Conservation (phyloP, 2,113 vertebrate genomes). For the Pelecanus crispus region DNA sequence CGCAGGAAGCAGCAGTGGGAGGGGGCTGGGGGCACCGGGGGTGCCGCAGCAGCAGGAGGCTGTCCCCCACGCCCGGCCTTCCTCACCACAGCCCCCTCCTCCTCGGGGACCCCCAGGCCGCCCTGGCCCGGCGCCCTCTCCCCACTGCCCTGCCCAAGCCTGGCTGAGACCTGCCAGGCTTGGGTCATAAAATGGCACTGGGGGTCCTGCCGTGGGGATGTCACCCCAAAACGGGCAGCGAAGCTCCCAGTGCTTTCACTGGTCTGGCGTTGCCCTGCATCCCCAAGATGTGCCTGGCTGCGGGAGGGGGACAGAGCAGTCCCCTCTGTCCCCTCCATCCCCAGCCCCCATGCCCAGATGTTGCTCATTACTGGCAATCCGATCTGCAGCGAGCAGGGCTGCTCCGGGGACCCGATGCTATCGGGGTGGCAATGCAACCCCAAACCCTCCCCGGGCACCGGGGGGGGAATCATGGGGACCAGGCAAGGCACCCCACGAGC, state of each 20-base stretch:
- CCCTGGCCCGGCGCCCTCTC: neutral
- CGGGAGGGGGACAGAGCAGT: neutral
- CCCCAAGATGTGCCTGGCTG: neutral
- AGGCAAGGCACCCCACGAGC: neutral
- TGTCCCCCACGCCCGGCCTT: neutral
- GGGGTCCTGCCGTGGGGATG: fast-evolving
- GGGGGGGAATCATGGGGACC: fast-evolving
- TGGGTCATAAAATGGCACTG: fast-evolving
- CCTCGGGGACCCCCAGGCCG: neutral
- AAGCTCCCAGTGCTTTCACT: neutral
- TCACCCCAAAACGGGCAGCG: neutral
- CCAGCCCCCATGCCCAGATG: neutral
- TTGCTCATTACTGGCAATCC: neutral
- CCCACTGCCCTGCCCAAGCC: neutral
- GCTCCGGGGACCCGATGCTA: neutral
- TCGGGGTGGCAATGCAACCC: neutral
- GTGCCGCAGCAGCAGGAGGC: neutral
- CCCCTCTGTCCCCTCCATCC: neutral
- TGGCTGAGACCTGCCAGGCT: neutral
- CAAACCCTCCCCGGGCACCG: neutral
- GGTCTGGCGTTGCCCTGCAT: neutral
- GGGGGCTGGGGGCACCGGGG: neutral
- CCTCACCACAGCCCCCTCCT: neutral
- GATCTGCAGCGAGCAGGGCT: neutral
- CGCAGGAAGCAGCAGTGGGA: conserved; percentile 17